phyloP scores from a whole-genome alignment of 2,797 vertebrate genomes.

The Silurus aristotelis region DNA sequence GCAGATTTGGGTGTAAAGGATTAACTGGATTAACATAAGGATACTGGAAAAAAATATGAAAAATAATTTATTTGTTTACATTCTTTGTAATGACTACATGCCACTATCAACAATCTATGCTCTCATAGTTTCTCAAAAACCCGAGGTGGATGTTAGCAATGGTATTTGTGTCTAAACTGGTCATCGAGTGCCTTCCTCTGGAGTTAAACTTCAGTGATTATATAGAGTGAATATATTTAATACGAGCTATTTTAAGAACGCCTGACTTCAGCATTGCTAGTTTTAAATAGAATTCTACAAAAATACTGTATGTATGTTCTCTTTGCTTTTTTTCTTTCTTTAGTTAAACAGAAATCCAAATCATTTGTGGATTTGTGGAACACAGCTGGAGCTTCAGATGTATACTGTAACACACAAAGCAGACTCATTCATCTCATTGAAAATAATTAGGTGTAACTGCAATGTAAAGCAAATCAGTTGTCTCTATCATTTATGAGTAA shows the following conservation, averaged over 20 bases:
- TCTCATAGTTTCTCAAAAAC: too few species aligned
- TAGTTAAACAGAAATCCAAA: conserved; percentile 7
- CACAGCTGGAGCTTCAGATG: conserved; percentile 34
- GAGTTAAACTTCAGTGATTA: too few species aligned
- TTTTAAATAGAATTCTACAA: background rate
- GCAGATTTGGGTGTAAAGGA: too few species aligned
- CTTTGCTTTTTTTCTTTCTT: background rate
- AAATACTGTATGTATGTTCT: background rate
- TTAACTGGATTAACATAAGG: too few species aligned
- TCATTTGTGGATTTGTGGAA: conserved; percentile 17
- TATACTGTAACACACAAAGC: conserved; percentile 3
- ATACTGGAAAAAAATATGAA: too few species aligned
- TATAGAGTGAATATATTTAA: too few species aligned
- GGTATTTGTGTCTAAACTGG: too few species aligned
- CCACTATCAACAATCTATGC: too few species aligned
- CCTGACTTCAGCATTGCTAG: conserved; percentile 10
- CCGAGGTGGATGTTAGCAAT: too few species aligned
- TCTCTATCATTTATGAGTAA: background rate
- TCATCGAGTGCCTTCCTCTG: too few species aligned
- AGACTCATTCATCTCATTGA: background rate
- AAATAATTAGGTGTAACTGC: conserved; percentile 37
- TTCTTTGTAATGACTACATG: too few species aligned
- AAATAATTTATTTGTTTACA: too few species aligned
- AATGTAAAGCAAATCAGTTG: conserved; percentile 32
- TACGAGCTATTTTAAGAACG: conserved; percentile 1